phyloP scores from a whole-genome alignment of 2,113 vertebrate species.

The Choloepus hoffmanni region DNA sequence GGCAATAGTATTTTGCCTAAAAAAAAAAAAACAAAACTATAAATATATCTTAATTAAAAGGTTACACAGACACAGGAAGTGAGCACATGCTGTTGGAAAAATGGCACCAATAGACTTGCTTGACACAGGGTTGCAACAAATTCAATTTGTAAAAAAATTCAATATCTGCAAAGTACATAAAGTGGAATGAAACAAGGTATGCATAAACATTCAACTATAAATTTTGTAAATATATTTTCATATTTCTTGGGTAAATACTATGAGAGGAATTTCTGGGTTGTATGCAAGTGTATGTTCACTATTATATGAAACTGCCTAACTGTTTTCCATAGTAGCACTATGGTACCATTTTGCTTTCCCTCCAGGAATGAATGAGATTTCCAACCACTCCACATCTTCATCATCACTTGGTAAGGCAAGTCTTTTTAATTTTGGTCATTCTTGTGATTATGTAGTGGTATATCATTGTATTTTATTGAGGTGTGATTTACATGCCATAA shows the following conservation, averaged over 20 bases:
- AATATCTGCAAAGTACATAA: no score
- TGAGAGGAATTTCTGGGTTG: neutral
- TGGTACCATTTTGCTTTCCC: neutral
- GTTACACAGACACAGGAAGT: no score
- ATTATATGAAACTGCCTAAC: neutral
- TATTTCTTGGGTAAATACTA: neutral
- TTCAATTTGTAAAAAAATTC: no score
- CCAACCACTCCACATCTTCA: neutral
- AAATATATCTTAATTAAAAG: no score
- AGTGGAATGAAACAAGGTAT: no score
- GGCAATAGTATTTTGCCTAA: no score
- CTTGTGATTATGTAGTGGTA: neutral
- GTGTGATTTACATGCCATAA: neutral
- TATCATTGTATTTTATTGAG: neutral
- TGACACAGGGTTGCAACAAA: no score
- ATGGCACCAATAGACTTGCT: no score
- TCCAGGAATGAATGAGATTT: neutral
- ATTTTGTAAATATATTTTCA: neutral
- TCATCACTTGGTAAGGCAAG: neutral
- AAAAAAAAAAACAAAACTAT: no score
- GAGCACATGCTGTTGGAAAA: no score
- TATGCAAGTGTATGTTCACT: neutral
- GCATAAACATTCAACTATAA: neutral
- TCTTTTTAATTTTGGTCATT: constrained; percentile 4
- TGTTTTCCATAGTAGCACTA: neutral